A percentile compares a stretch with the other conserved stretches of the same genome.
Evolutionary conservation across 1,140 invertebrate species (phyloP).

Genomic region (Odontomachus brunneus): DNA sequence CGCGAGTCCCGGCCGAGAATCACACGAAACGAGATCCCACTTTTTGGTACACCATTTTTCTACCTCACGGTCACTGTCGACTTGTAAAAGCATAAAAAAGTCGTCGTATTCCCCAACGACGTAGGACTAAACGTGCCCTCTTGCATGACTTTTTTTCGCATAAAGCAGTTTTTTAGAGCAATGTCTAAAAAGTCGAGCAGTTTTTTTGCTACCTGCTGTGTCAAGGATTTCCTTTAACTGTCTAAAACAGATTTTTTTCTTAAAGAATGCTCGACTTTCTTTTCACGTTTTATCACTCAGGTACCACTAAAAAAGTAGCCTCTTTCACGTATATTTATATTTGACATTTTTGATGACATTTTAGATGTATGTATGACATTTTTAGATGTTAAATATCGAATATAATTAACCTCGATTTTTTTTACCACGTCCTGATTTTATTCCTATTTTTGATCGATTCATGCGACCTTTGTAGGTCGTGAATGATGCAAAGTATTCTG

Average conservation of each 20-base stretch:
- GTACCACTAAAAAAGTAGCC: neutral
- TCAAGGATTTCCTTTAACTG: neutral
- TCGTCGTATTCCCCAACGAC: conserved; percentile 57
- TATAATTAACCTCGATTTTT: neutral
- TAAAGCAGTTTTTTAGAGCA: neutral
- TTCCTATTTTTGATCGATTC: conserved; percentile 8
- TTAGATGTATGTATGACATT: no score
- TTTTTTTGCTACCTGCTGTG: neutral
- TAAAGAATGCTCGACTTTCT: no score
- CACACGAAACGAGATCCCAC: conserved; percentile 76
- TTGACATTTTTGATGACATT: no score
- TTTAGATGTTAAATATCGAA: no score
- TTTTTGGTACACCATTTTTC: conserved; percentile 78
- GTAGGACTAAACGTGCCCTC: conserved; percentile 62
- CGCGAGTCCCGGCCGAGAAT: conserved; percentile 65
- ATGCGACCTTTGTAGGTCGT: no score
- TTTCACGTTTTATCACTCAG: neutral
- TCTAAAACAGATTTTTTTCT: no score
- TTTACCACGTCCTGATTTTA: conserved; percentile 6
- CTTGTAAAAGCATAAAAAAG: conserved; percentile 82
- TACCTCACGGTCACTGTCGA: conserved; percentile 67
- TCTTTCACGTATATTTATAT: no score
- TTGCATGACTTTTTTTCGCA: conserved; percentile 1
- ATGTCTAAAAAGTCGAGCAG: neutral
- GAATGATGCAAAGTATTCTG: neutral